Evolutionary conservation across 2,113 vertebrate genomes (phyloP).

Genomic region (Notarius lentiginosus): DNA sequence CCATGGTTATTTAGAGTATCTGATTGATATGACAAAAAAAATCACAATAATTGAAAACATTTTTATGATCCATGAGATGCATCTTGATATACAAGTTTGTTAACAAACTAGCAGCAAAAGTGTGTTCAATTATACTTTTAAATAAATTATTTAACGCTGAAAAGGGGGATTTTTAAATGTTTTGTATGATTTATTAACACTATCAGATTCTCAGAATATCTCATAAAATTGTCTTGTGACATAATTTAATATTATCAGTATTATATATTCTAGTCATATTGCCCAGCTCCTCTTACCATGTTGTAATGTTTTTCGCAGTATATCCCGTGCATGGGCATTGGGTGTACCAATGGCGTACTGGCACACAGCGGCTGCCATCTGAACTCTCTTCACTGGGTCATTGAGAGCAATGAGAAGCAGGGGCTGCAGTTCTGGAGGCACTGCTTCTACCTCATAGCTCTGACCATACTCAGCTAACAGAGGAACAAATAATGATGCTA

Average conservation of each 20-base stretch:
- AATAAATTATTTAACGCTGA: background rate
- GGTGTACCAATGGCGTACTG: conserved; percentile 52
- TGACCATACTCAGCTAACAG: conserved; percentile 26
- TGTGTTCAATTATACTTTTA: background rate
- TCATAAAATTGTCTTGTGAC: background rate
- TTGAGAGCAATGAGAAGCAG: conserved; percentile 46
- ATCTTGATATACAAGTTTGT: background rate
- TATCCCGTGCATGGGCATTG: conserved; percentile 29
- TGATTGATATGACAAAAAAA: background rate
- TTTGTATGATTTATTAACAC: background rate
- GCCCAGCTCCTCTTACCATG: conserved; percentile 35
- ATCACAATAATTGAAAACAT: background rate
- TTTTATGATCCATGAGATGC: background rate
- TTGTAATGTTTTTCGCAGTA: conserved; percentile 37
- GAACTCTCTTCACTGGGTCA: conserved; percentile 52
- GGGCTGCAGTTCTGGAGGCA: conserved; percentile 37
- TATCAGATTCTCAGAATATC: background rate
- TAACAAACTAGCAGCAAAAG: background rate
- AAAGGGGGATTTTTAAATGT: background rate
- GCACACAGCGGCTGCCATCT: conserved; percentile 52
- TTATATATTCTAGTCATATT: background rate
- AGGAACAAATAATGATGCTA: background rate
- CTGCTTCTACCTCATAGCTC: conserved; percentile 7
- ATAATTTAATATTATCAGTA: background rate
- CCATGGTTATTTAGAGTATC: background rate